Conservation (phyloP, 2,888 invertebrate genomes). For the Sipha maydis region DNA sequence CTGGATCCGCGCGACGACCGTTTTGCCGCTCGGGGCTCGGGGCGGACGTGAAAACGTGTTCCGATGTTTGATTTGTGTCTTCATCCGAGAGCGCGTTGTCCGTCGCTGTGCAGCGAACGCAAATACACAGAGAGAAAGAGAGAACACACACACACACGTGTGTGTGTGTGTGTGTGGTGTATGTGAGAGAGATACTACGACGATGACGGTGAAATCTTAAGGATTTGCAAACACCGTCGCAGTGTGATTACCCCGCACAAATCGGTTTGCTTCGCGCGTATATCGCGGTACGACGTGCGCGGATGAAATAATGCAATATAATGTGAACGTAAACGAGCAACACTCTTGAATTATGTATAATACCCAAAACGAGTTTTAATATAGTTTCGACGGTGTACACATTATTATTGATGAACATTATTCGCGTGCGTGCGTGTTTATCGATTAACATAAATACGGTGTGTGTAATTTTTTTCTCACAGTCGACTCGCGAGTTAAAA, state of each 20-base stretch:
- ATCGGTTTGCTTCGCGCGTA: neutral
- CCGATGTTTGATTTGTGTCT: slow-evolving; percentile 50
- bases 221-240: neutral
- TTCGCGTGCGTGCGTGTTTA: slow-evolving; percentile 4
- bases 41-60: slow-evolving; percentile 34
- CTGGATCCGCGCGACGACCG: neutral
- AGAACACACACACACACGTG: too few relatives aligned
- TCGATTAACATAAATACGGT: neutral
- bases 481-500: too few relatives aligned
- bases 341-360: neutral
- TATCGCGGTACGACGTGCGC: neutral
- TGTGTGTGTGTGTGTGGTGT: too few relatives aligned
- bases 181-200: neutral
- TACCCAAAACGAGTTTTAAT: neutral
- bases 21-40: slow-evolving; percentile 9
- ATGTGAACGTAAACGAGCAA: neutral
- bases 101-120: neutral
- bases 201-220: neutral
- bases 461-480: too few relatives aligned
- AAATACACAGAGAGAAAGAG: neutral
- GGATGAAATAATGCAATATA: neutral
- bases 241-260: neutral
- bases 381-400: neutral
- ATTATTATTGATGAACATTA: slow-evolving; percentile 11
- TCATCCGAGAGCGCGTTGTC: slow-evolving; percentile 18